phyloP scores from a whole-genome alignment of 2,113 vertebrate species.

The Anguilla rostrata region DNA sequence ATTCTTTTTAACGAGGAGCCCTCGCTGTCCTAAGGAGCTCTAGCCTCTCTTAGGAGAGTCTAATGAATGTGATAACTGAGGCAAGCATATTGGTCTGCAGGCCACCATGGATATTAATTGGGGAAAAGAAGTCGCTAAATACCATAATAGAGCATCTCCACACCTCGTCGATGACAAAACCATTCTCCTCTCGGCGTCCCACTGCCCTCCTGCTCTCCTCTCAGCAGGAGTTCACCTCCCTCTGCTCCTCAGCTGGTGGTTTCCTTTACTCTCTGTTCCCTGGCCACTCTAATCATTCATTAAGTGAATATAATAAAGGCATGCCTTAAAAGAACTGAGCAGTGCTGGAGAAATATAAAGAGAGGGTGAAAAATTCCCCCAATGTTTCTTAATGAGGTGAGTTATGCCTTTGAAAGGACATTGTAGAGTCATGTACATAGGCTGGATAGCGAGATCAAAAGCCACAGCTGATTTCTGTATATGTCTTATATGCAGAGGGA shows the following conservation, averaged over 20 bases:
- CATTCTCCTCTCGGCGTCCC: not conserved
- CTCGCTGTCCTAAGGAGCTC: not conserved
- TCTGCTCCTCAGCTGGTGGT: not conserved
- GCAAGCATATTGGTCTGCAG: not conserved
- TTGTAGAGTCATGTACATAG: conserved; percentile 24
- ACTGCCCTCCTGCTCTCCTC: not conserved
- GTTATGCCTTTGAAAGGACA: not conserved
- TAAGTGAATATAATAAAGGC: conserved; percentile 15
- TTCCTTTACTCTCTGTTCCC: not conserved
- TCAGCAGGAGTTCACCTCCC: not conserved
- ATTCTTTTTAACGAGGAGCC: not conserved
- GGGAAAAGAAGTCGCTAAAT: not conserved
- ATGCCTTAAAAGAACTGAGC: not conserved
- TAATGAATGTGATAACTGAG: not conserved
- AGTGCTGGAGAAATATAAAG: not conserved
- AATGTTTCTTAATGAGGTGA: not conserved
- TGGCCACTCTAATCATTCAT: not conserved
- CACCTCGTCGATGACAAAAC: not conserved
- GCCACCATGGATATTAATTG: not conserved
- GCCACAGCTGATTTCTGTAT: conserved; percentile 40
- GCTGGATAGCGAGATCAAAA: conserved; percentile 46
- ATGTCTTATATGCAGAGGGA: conserved; percentile 39
- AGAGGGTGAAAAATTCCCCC: not conserved
- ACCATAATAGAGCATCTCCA: not conserved
- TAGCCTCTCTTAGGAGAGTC: not conserved